Evolutionary conservation across 1,140 invertebrate species (phyloP).

Genomic region (Wiebesia pumilae): DNA sequence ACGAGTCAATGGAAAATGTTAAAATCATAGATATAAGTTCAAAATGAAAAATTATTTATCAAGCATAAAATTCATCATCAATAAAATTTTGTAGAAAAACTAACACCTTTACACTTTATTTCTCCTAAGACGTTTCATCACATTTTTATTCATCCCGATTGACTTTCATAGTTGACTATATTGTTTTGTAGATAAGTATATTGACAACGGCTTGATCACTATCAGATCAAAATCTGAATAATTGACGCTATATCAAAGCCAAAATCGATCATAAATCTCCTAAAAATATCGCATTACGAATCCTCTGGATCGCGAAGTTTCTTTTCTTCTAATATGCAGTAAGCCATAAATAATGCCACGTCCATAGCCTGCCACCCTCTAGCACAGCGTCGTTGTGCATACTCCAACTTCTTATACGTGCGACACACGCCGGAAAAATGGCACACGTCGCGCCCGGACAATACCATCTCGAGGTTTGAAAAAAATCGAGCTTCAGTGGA

Average conservation of each 20-base stretch:
- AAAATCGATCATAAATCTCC: background rate
- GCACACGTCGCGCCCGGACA: constrained; percentile 18
- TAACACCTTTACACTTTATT: too few species aligned
- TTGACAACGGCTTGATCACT: background rate
- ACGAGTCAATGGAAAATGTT: too few species aligned
- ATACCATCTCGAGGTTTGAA: background rate
- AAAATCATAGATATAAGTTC: too few species aligned
- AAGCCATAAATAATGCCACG: background rate
- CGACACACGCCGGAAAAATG: constrained; percentile 30
- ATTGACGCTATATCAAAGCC: background rate
- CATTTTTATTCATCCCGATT: background rate
- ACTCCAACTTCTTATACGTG: background rate
- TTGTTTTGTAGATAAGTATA: too few species aligned
- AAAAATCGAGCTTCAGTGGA: background rate
- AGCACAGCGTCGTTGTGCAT: background rate
- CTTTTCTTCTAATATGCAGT: background rate
- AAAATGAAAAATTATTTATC: too few species aligned
- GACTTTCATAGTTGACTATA: background rate
- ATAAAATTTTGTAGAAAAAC: too few species aligned
- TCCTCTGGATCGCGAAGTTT: background rate
- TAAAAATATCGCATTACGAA: background rate
- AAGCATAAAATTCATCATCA: too few species aligned
- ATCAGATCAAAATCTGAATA: background rate
- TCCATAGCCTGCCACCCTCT: background rate
- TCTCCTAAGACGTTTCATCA: too few species aligned